These are phyloP conservation scores for Leucoraja ocellata DNA, from an alignment of 2,797 vertebrate species.

Conservation along the genomic window DNA sequence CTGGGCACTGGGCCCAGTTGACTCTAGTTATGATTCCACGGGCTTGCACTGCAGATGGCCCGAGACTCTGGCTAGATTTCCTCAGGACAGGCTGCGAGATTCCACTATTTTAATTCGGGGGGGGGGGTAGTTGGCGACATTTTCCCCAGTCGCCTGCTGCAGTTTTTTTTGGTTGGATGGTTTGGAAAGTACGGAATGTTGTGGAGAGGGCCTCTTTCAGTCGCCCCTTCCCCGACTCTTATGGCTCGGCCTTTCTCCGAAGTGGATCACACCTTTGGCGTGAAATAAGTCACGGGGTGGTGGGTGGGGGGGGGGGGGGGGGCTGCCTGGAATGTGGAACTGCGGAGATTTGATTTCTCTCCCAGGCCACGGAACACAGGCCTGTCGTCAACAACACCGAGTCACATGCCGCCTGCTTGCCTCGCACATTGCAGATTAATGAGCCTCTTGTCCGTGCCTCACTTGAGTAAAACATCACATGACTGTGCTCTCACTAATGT, in stretches of 20 bases:
- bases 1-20: neutral
- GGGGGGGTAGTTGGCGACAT: too few relatives aligned
- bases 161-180: too few relatives aligned
- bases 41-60: neutral
- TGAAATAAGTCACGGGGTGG: neutral
- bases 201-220: neutral
- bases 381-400: neutral
- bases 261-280: neutral
- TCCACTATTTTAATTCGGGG: too few relatives aligned
- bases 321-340: too few relatives aligned
- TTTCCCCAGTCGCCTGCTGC: too few relatives aligned
- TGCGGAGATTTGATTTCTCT: too few relatives aligned
- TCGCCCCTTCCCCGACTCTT: neutral
- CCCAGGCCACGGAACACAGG: neutral
- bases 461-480: neutral
- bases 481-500: neutral
- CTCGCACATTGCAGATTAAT: neutral
- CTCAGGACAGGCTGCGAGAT: too few relatives aligned
- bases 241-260: neutral
- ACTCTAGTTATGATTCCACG: neutral
- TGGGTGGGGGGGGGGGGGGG: too few relatives aligned
- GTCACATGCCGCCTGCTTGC: too few relatives aligned
- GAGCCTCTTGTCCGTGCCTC: neutral
- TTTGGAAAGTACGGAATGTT: neutral
- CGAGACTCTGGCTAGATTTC: too few relatives aligned